Percentiles rank a stretch among this genome's conserved stretches.
Evolutionary conservation across 2,797 vertebrate genomes (phyloP).

Genomic region (Neoniphon sammara): DNA sequence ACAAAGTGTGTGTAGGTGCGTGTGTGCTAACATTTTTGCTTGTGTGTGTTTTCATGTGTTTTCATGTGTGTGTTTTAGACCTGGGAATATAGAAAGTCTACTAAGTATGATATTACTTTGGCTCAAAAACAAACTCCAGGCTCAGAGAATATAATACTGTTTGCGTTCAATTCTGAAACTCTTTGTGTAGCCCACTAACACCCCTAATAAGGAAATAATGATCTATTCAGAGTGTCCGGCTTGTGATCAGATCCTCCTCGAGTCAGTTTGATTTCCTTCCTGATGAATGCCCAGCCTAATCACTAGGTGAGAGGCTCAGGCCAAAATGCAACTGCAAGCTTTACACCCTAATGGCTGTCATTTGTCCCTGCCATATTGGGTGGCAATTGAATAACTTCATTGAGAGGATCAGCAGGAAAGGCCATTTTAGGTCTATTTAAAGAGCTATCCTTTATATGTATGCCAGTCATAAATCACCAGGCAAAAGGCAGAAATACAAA

Average conservation of each 20-base stretch:
- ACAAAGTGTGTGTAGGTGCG: background rate
- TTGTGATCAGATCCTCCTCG: constrained; percentile 37
- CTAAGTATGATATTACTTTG: background rate
- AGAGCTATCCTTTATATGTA: constrained; percentile 39
- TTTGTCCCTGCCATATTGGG: constrained; percentile 80
- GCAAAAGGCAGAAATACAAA: constrained; percentile 42
- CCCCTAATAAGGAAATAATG: constrained; percentile 57
- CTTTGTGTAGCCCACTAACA: background rate
- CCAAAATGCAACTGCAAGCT: constrained; percentile 71
- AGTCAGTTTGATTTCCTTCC: constrained; percentile 48
- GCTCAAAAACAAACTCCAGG: constrained; percentile 9
- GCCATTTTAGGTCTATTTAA: constrained; percentile 63
- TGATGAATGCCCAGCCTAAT: constrained; percentile 67
- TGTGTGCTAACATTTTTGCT: background rate
- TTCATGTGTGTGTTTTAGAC: background rate
- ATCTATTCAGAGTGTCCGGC: constrained; percentile 46
- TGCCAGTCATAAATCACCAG: constrained; percentile 69
- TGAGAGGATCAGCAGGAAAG: constrained; percentile 43
- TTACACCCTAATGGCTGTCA: constrained; percentile 74
- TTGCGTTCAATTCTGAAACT: background rate
- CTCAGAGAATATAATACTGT: constrained; percentile 21
- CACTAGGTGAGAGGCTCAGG: constrained; percentile 62
- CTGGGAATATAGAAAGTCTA: background rate
- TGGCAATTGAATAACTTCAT: constrained; percentile 70
- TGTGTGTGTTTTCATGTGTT: constrained; percentile 24